Base-by-base conservation (phyloP, 2,888 invertebrate species). In the Stomorhina lunata region DNA sequence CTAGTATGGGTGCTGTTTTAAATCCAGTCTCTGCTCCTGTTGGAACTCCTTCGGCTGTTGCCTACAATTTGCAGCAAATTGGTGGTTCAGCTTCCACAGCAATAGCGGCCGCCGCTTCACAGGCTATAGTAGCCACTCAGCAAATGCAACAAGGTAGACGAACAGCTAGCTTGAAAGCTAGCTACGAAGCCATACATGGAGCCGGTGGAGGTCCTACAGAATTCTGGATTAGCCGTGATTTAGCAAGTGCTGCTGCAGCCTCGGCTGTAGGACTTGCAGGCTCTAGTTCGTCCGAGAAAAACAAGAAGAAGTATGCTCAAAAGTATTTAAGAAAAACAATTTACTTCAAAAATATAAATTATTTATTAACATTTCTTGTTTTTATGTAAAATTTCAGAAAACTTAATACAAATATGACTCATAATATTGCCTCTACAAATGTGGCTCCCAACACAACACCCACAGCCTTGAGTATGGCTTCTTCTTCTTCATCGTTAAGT, bases 51-150 rank as follows among this genome's bases (percentile, higher is more conserved):
- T 90, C 92, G 10, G 88, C 92, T 0, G 92, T 93, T 4, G 92
- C 94, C 34, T 96, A 96, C 87, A 93, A 93, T 86, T 92, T 97
- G 63, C 96, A 96, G 12, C 96, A 97, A 86, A 94, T 95, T 87
- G 95, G 96, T n/a, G 95, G 96, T 9, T 82, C 86, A 0, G 85
- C 88, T 2, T 96, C 96, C 10, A 96, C 95, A 87, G 97, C 98
- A 0, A 97, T 98, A 73, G 98, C 97, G 0, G 97, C 96, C 0
- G 98, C 98, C 0, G 98, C 98, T 0, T 97, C 97, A 22, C 98
- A 98, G 90, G 98, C 98, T 0, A 98, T 99, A 81, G 98, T 97
- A 4, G 98, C 98, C 0, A 98, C 99, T 2, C 98, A 98, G 88
- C 96, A 96, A 94, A 97, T 98, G 96, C 96, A 96, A 88, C 97